Evolutionary conservation across 1,140 invertebrate species (phyloP).

Genomic region (Drosophila ercepeae): DNA sequence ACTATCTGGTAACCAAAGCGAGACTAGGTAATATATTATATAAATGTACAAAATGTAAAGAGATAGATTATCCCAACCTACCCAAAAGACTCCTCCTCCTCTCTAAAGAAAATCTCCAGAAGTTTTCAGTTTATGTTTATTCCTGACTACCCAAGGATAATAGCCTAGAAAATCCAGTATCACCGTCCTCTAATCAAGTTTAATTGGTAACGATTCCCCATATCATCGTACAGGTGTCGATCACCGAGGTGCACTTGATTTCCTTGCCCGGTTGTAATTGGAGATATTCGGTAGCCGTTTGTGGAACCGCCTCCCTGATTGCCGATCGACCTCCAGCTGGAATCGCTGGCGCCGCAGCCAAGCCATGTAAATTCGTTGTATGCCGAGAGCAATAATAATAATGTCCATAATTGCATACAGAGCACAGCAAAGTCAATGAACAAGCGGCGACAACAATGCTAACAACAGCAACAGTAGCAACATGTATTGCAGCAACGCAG

Average conservation of each 20-base stretch:
- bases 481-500: slow-evolving; percentile 20
- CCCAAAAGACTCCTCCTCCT: no score
- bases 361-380: slow-evolving; percentile 51
- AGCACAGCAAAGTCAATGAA: slow-evolving; percentile 60
- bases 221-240: slow-evolving; percentile 38
- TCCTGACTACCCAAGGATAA: no score
- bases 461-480: slow-evolving; percentile 32
- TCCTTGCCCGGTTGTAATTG: slow-evolving; percentile 24
- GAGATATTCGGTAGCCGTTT: slow-evolving; percentile 61
- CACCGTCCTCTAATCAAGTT: slow-evolving; percentile 10
- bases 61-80: no score
- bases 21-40: no score
- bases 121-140: neutral
- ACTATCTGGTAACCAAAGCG: no score
- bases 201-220: slow-evolving; percentile 14
- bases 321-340: slow-evolving; percentile 36
- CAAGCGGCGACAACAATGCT: slow-evolving; percentile 58
- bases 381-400: slow-evolving; percentile 52
- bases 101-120: neutral
- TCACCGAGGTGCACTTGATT: slow-evolving; percentile 21
- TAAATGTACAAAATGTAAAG: no score
- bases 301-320: slow-evolving; percentile 48
- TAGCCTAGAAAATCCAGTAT: neutral
- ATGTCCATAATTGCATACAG: slow-evolving; percentile 64
- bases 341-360: slow-evolving; percentile 38